phyloP scores from a whole-genome alignment of 1,140 invertebrate genomes.

The Cylas formicarius region DNA sequence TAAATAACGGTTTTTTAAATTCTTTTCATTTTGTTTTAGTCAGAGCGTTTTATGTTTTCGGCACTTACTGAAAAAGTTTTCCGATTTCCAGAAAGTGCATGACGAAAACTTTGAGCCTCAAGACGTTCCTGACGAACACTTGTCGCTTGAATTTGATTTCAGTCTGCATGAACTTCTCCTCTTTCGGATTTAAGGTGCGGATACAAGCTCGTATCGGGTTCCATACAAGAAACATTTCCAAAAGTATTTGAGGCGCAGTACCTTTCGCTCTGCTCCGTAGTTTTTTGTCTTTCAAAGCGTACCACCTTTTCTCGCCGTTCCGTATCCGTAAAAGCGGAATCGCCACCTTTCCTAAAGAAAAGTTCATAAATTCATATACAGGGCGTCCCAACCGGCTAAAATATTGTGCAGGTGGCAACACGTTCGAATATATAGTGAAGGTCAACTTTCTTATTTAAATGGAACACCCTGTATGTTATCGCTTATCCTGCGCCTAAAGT shows the following conservation, averaged over 20 bases:
- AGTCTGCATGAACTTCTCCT: slow-evolving; percentile 90
- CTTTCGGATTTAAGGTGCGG: slow-evolving; percentile 89
- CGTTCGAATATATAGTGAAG: too few species aligned
- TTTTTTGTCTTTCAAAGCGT: slow-evolving; percentile 94
- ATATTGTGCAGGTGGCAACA: too few species aligned
- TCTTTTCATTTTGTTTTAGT: too few species aligned
- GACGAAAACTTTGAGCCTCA: slow-evolving; percentile 84
- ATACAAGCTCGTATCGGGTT: slow-evolving; percentile 86
- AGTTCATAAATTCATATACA: too few species aligned
- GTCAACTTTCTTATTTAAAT: too few species aligned
- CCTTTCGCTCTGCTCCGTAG: slow-evolving; percentile 83
- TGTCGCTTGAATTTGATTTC: slow-evolving; percentile 94
- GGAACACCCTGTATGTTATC: too few species aligned
- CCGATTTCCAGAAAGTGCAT: slow-evolving; percentile 83
- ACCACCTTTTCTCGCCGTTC: slow-evolving; percentile 93
- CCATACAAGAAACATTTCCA: slow-evolving; percentile 90
- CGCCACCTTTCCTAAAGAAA: slow-evolving; percentile 53
- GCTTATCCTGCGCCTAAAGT: too few species aligned
- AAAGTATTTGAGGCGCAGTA: slow-evolving; percentile 76
- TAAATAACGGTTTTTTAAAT: too few species aligned
- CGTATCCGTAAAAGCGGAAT: slow-evolving; percentile 83
- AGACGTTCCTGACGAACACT: slow-evolving; percentile 88
- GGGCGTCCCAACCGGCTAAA: too few species aligned
- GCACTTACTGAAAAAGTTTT: slow-evolving; percentile 85
- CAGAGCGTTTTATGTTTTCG: too few species aligned